A percentile compares a stretch with the other conserved stretches of the same genome.
Evolutionary conservation across 2,888 invertebrate species (phyloP).

Genomic region (Oligia strigilis): DNA sequence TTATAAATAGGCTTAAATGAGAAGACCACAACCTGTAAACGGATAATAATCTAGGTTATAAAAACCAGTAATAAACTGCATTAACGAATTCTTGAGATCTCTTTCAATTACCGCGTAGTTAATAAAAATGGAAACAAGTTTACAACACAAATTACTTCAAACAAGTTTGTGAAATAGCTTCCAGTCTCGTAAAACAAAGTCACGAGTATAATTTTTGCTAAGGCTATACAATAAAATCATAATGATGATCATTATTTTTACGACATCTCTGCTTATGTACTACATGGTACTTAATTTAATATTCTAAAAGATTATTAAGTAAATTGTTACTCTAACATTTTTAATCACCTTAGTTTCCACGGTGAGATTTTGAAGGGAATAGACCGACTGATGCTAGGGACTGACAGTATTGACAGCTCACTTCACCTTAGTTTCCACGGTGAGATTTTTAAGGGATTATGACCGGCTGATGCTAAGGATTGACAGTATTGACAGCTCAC

Average conservation of each 20-base stretch:
- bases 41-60: slow-evolving; percentile 5
- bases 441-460: no score
- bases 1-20: background rate
- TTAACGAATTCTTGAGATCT: slow-evolving; percentile 14
- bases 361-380: no score
- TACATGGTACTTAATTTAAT: background rate
- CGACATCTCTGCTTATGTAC: background rate
- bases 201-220: slow-evolving; percentile 4
- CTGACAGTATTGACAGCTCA: no score
- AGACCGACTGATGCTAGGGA: no score
- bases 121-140: slow-evolving; percentile 43
- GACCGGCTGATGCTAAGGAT: no score
- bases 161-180: slow-evolving; percentile 17
- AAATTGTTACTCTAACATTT: background rate
- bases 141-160: slow-evolving; percentile 1
- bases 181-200: slow-evolving; percentile 32
- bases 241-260: slow-evolving; percentile 24
- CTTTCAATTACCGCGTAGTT: slow-evolving; percentile 30
- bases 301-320: background rate
- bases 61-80: slow-evolving; percentile 24
- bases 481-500: no score
- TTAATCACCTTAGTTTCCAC: no score
- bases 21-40: background rate
- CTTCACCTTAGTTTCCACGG: no score
- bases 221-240: slow-evolving; percentile 20